Evolutionary conservation across 1,140 invertebrate genomes (phyloP).

Genomic region (Sinonovacula constricta): DNA sequence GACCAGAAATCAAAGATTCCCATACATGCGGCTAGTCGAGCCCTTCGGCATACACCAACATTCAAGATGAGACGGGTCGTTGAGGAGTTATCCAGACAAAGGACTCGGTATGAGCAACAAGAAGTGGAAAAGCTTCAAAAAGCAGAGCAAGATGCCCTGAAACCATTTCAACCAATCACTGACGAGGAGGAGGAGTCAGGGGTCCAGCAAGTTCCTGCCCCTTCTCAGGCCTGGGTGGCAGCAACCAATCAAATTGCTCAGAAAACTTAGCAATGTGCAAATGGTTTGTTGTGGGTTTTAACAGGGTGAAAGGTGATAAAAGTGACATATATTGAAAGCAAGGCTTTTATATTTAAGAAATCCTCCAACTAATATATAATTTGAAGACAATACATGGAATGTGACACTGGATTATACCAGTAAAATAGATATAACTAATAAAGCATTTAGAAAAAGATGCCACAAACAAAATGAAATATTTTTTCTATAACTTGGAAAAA

Average conservation of each 20-base stretch:
- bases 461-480: too few species aligned
- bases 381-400: too few species aligned
- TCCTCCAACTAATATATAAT: too few species aligned
- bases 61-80: conserved; percentile 73
- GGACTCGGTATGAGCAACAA: conserved; percentile 69
- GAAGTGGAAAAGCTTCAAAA: conserved; percentile 67
- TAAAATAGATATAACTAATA: too few species aligned
- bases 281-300: too few species aligned
- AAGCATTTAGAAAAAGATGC: too few species aligned
- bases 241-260: not conserved
- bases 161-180: not conserved
- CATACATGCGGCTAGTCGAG: conserved; percentile 62
- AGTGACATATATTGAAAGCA: too few species aligned
- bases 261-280: too few species aligned
- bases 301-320: too few species aligned
- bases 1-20: conserved; percentile 60
- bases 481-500: too few species aligned
- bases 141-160: conserved; percentile 44
- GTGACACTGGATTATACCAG: too few species aligned
- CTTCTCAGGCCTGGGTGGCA: not conserved
- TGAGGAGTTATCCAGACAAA: conserved; percentile 64
- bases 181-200: not conserved
- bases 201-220: not conserved
- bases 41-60: conserved; percentile 71
- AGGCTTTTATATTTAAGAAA: too few species aligned